A percentile compares a stretch with the other conserved stretches of the same genome.
Conservation (phyloP, 2,113 vertebrate species). For the Lepisosteus oculatus region DNA sequence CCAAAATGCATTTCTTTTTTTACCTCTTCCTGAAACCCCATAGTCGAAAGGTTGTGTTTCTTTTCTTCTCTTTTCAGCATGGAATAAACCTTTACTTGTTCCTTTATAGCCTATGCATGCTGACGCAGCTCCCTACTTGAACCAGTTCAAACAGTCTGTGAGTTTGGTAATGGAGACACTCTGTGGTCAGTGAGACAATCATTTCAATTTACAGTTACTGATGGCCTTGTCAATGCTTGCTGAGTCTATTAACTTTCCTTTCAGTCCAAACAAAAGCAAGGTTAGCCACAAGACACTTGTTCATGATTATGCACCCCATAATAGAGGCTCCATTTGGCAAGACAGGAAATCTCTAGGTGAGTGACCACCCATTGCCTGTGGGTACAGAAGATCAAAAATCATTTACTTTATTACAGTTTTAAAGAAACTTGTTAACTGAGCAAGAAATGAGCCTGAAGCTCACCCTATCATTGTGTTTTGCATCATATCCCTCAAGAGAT, state of each 20-base stretch:
- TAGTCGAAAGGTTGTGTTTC: no score
- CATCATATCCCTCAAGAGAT: no score
- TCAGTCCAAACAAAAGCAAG: background rate
- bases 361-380: background rate
- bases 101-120: no score
- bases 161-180: slow-evolving; percentile 37
- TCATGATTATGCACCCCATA: background rate
- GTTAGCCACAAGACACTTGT: background rate
- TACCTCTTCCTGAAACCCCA: background rate
- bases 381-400: background rate
- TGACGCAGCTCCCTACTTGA: no score
- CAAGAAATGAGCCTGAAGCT: background rate
- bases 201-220: slow-evolving; percentile 49
- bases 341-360: background rate
- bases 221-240: slow-evolving; percentile 38
- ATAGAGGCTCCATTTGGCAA: background rate
- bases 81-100: no score
- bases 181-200: slow-evolving; percentile 40
- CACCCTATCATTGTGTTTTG: background rate
- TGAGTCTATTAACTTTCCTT: slow-evolving; percentile 29
- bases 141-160: no score
- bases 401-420: background rate
- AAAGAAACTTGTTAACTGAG: background rate
- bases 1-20: slow-evolving; percentile 9
- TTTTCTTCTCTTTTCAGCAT: no score